Conservation (phyloP, 2,797 vertebrate species). For the Oryzias dopingdopingensis region DNA sequence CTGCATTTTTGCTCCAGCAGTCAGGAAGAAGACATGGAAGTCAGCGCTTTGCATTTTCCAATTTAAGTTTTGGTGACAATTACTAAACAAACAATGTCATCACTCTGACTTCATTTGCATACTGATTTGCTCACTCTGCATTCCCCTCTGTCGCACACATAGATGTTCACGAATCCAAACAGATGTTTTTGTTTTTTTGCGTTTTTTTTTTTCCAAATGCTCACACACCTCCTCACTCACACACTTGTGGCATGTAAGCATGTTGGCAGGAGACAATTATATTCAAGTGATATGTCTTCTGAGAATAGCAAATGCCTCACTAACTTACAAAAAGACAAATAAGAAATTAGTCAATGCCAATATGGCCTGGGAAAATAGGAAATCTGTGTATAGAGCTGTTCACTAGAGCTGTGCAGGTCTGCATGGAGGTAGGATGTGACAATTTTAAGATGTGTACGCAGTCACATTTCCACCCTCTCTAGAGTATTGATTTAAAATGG, state of each 20-base stretch:
- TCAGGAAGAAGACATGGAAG: slow-evolving; percentile 58
- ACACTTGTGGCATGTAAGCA: slow-evolving; percentile 72
- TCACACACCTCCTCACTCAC: slow-evolving; percentile 32
- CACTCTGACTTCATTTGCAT: slow-evolving; percentile 67
- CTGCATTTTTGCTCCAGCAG: slow-evolving; percentile 52
- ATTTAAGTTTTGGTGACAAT: slow-evolving; percentile 64
- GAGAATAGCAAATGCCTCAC: slow-evolving; percentile 57
- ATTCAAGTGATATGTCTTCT: slow-evolving; percentile 60
- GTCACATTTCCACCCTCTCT: slow-evolving; percentile 64
- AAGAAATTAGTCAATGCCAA: slow-evolving; percentile 49
- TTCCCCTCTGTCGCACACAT: slow-evolving; percentile 28
- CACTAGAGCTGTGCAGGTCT: slow-evolving; percentile 49
- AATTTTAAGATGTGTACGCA: slow-evolving; percentile 66
- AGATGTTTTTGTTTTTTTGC: slow-evolving; percentile 47
- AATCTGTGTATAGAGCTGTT: slow-evolving; percentile 65
- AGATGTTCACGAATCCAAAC: slow-evolving; percentile 55
- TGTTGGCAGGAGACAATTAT: slow-evolving; percentile 55
- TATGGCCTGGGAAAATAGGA: slow-evolving; percentile 44
- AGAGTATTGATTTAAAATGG: slow-evolving; percentile 81
- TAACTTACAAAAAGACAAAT: slow-evolving; percentile 29
- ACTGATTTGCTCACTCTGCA: slow-evolving; percentile 49
- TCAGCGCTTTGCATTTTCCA: slow-evolving; percentile 38
- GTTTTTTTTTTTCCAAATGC: slow-evolving; percentile 16
- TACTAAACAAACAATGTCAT: slow-evolving; percentile 71
- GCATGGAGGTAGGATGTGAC: slow-evolving; percentile 55